Evolutionary conservation across 2,113 vertebrate species (phyloP).

Genomic region (Fukomys damarensis): DNA sequence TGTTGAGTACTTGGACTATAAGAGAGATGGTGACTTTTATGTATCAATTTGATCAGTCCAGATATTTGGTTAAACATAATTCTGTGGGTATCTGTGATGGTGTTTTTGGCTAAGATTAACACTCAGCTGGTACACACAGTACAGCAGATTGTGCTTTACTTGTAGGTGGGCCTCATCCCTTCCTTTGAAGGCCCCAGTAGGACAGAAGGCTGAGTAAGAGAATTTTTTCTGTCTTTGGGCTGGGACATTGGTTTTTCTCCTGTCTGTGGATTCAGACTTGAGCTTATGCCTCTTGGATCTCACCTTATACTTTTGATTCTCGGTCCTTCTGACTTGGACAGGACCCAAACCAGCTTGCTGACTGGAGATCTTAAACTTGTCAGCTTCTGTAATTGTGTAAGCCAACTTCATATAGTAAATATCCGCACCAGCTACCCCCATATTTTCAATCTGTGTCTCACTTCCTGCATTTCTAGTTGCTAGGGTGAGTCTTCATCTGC

Average conservation of each 20-base stretch:
- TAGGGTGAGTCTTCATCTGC: constrained; percentile 6
- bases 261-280: not conserved
- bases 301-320: not conserved
- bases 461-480: not conserved
- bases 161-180: not conserved
- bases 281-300: not conserved
- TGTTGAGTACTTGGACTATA: not conserved
- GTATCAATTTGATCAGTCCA: not conserved
- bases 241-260: not conserved
- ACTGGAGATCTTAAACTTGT: not conserved
- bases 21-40: not conserved
- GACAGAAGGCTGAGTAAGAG: not conserved
- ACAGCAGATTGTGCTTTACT: not conserved
- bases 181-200: not conserved
- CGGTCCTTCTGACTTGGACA: not conserved
- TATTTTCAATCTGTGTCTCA: not conserved
- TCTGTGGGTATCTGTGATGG: not conserved
- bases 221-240: not conserved
- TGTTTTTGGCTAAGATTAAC: not conserved
- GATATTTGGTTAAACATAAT: not conserved
- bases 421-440: not conserved
- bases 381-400: not conserved
- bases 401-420: not conserved
- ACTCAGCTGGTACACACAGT: not conserved
- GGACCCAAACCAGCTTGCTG: not conserved